phyloP scores from a whole-genome alignment of 2,113 vertebrate genomes.

The Gallinago paraguaiae region DNA sequence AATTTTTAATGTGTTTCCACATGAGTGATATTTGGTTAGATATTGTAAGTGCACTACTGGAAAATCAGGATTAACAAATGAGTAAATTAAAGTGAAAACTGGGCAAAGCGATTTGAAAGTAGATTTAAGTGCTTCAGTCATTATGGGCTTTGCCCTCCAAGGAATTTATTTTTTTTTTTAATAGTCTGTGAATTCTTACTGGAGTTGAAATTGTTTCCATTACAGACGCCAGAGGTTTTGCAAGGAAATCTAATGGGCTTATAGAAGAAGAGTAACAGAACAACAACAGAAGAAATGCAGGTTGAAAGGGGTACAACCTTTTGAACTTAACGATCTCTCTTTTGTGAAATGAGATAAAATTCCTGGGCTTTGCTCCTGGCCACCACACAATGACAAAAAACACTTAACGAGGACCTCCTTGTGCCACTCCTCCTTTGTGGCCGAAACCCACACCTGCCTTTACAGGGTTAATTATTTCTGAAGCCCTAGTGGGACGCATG shows the following conservation, averaged over 20 bases:
- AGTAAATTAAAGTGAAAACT: conserved; percentile 31
- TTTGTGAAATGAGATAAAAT: neutral
- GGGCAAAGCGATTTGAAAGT: neutral
- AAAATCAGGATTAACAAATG: conserved; percentile 31
- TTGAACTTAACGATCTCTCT: neutral
- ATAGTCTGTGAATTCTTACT: neutral
- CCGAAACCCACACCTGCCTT: neutral
- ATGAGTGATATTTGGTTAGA: neutral
- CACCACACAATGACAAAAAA: neutral
- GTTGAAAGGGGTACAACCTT: neutral
- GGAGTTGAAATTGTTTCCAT: neutral
- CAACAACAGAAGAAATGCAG: neutral
- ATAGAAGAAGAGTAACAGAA: neutral
- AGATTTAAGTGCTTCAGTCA: neutral
- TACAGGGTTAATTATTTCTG: neutral
- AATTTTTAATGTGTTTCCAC: conserved; percentile 20
- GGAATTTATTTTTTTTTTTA: neutral
- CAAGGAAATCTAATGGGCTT: neutral
- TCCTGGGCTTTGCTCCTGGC: neutral
- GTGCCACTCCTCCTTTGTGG: rapidly evolving
- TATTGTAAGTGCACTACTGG: neutral
- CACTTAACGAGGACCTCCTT: neutral
- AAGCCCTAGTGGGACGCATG: neutral
- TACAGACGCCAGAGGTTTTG: neutral
- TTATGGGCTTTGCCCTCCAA: neutral